phyloP scores from a whole-genome alignment of 2,888 invertebrate genomes.

The Polymixis flavicincta region DNA sequence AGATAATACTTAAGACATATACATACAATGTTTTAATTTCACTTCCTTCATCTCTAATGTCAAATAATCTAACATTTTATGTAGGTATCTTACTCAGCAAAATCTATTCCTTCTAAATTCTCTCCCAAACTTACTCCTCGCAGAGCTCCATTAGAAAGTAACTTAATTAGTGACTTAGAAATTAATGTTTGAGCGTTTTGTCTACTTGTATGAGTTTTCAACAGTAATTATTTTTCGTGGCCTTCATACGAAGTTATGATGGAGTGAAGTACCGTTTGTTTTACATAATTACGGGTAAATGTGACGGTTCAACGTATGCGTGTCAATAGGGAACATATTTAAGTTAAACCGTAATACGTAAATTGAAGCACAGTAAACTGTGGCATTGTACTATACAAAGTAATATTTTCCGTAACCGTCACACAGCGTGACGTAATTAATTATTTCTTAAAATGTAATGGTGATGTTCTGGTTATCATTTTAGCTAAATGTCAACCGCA shows the following conservation, averaged over 20 bases:
- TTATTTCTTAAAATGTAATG: neutral
- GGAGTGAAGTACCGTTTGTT: constrained; percentile 59
- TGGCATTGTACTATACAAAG: neutral
- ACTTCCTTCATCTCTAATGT: constrained; percentile 10
- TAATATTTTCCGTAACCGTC: neutral
- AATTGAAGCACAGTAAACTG: neutral
- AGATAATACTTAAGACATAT: too few species aligned
- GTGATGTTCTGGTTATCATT: neutral
- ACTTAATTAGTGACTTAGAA: constrained; percentile 66
- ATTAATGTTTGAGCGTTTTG: constrained; percentile 65
- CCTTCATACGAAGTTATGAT: constrained; percentile 56
- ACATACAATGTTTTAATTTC: constrained; percentile 15
- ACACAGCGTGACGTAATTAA: neutral
- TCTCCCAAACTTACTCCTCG: constrained; percentile 49
- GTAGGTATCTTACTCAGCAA: constrained; percentile 21
- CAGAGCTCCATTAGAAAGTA: constrained; percentile 56
- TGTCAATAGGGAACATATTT: constrained; percentile 28
- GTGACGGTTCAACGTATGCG: constrained; percentile 15
- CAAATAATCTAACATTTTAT: constrained; percentile 39
- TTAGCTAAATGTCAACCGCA: neutral
- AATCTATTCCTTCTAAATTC: constrained; percentile 41
- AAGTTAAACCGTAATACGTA: neutral
- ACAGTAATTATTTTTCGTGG: constrained; percentile 70
- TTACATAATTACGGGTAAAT: constrained; percentile 52
- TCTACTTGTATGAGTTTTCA: constrained; percentile 65